Conservation (phyloP, 2,888 invertebrate genomes). For the Cyrtodaria siliqua region DNA sequence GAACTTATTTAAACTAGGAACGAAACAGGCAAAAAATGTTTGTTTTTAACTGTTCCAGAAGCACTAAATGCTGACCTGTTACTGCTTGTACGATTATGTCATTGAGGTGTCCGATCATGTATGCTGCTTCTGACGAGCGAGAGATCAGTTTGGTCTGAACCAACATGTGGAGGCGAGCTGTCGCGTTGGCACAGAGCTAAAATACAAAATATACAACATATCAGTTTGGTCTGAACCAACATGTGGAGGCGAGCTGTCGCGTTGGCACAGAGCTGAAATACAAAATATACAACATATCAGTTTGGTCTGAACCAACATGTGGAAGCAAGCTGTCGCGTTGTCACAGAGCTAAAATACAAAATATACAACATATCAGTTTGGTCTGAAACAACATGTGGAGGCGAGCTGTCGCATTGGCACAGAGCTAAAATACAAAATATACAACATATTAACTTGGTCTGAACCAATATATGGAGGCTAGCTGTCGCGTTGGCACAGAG, state of each 20-base stretch:
- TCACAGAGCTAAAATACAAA: conserved; percentile 87
- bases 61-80: too few relatives aligned
- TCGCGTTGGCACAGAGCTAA: conserved; percentile 89
- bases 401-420: conserved; percentile 89
- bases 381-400: conserved; percentile 89
- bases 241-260: conserved; percentile 89
- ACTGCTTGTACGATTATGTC: conserved; percentile 75
- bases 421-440: conserved; percentile 86
- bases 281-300: conserved; percentile 86
- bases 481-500: conserved; percentile 89
- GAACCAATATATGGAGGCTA: conserved; percentile 88
- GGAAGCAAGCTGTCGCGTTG: conserved; percentile 89
- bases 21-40: too few relatives aligned
- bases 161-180: conserved; percentile 88
- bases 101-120: conserved; percentile 85
- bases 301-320: conserved; percentile 88
- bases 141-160: conserved; percentile 88
- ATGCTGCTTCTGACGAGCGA: conserved; percentile 88
- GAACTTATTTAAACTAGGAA: too few relatives aligned
- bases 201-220: conserved; percentile 85
- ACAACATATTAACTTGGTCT: conserved; percentile 88
- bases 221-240: conserved; percentile 88
- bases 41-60: too few relatives aligned
- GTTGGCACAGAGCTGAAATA: conserved; percentile 88
- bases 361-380: conserved; percentile 87